Conservation (phyloP, 1,140 invertebrate species). For the Meloidogyne chitwoodi region DNA sequence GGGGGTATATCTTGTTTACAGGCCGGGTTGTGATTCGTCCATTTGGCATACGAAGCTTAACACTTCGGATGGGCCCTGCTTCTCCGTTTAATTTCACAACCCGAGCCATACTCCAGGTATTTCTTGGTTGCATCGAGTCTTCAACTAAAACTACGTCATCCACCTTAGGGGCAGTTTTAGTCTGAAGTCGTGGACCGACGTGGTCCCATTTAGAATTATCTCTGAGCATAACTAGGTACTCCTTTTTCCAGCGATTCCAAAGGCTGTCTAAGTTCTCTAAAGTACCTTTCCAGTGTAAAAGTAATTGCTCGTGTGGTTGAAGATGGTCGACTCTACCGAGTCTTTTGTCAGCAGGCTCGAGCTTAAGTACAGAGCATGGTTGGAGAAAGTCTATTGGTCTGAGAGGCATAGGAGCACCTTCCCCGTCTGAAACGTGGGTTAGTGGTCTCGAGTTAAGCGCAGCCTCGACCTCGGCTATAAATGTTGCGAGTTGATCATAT, state of each 20-base stretch:
- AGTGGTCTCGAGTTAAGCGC: no score
- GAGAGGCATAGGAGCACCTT: background rate
- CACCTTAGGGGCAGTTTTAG: background rate
- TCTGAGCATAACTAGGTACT: background rate
- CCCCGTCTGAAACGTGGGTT: no score
- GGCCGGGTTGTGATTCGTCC: background rate
- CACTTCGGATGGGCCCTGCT: background rate
- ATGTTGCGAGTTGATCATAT: constrained; percentile 42
- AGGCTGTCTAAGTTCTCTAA: background rate
- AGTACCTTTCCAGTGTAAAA: background rate
- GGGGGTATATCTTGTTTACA: background rate
- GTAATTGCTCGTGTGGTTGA: background rate
- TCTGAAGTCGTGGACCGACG: background rate
- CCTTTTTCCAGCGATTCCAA: background rate
- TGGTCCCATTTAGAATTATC: background rate
- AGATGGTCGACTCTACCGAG: background rate
- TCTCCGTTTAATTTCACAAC: background rate
- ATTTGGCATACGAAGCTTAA: background rate
- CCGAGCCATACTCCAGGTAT: background rate
- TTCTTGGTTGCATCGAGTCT: background rate
- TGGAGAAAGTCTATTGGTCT: background rate
- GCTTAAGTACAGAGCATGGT: background rate
- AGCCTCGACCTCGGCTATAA: no score
- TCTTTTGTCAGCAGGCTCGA: background rate
- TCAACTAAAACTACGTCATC: background rate